phyloP scores from a whole-genome alignment of 1,140 invertebrate species.

The Chlorops oryzae region DNA sequence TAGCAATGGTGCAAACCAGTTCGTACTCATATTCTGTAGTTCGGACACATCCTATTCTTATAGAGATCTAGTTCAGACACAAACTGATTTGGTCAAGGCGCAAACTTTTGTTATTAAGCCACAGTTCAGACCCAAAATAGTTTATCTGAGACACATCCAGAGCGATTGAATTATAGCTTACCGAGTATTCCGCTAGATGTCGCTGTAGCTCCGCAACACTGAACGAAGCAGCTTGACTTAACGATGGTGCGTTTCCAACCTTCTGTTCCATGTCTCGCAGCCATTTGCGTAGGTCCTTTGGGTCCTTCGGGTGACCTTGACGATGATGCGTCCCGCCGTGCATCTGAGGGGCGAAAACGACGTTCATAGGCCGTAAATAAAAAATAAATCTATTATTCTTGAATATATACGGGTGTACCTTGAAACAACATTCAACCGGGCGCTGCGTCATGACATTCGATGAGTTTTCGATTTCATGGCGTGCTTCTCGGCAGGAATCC shows the following conservation, averaged over 20 bases:
- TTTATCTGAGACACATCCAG: no score
- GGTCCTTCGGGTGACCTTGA: slow-evolving; percentile 39
- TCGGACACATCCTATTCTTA: no score
- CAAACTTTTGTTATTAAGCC: no score
- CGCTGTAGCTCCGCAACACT: slow-evolving; percentile 36
- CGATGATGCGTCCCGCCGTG: slow-evolving; percentile 33
- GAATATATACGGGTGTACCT: slow-evolving; percentile 21
- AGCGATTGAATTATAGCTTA: no score
- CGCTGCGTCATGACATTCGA: slow-evolving; percentile 19
- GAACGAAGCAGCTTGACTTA: slow-evolving; percentile 34
- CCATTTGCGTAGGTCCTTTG: slow-evolving; percentile 50
- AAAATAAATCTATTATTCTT: not conserved
- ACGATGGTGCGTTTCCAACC: slow-evolving; percentile 33
- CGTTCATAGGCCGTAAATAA: not conserved
- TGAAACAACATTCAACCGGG: slow-evolving; percentile 21
- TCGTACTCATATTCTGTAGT: no score
- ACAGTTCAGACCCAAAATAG: no score
- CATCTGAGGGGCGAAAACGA: slow-evolving; percentile 23
- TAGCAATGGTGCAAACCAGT: no score
- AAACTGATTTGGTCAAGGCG: no score
- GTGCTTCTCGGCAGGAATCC: slow-evolving; percentile 68
- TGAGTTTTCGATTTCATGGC: slow-evolving; percentile 40
- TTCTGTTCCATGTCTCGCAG: slow-evolving; percentile 52
- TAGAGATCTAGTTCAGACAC: no score
- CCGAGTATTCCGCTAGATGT: slow-evolving; percentile 42